phyloP scores from a whole-genome alignment of 1,140 invertebrate species.

The Coboldia fuscipes region DNA sequence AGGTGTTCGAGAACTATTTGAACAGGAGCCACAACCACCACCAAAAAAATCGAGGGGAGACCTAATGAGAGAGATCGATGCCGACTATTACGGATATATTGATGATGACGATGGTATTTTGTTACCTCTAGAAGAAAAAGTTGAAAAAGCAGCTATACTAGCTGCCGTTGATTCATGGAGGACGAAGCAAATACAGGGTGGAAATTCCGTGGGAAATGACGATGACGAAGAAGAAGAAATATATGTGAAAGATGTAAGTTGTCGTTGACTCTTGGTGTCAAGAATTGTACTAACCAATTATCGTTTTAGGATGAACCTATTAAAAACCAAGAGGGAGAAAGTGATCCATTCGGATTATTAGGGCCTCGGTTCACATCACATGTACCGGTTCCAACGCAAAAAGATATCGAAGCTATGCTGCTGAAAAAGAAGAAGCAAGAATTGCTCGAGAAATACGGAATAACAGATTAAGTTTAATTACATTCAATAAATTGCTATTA shows the following conservation, averaged over 20 bases:
- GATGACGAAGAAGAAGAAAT: constrained; percentile 26
- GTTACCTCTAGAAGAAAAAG: constrained; percentile 64
- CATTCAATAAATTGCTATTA: no score
- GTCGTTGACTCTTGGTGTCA: no score
- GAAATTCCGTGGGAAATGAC: constrained; percentile 20
- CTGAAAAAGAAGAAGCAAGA: constrained; percentile 76
- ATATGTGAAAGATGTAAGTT: no score
- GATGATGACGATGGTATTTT: constrained; percentile 96
- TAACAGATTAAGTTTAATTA: no score
- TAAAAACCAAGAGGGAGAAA: background rate
- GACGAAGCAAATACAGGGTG: constrained; percentile 33
- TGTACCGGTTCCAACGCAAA: constrained; percentile 68
- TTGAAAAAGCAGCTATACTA: constrained; percentile 47
- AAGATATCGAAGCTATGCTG: constrained; percentile 76
- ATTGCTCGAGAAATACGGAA: constrained; percentile 52
- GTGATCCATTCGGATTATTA: constrained; percentile 13
- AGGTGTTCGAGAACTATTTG: constrained; percentile 91
- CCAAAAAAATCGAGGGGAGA: constrained; percentile 84
- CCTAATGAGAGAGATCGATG: constrained; percentile 94
- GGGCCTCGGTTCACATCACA: constrained; percentile 49
- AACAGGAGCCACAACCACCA: constrained; percentile 77
- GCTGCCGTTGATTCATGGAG: constrained; percentile 40
- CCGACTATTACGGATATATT: constrained; percentile 95
- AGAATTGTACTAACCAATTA: no score
- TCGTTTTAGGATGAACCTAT: no score